These are phyloP conservation scores for Sminthurides aquaticus DNA, from an alignment of 2,888 invertebrate species.

Conservation along the genomic window DNA sequence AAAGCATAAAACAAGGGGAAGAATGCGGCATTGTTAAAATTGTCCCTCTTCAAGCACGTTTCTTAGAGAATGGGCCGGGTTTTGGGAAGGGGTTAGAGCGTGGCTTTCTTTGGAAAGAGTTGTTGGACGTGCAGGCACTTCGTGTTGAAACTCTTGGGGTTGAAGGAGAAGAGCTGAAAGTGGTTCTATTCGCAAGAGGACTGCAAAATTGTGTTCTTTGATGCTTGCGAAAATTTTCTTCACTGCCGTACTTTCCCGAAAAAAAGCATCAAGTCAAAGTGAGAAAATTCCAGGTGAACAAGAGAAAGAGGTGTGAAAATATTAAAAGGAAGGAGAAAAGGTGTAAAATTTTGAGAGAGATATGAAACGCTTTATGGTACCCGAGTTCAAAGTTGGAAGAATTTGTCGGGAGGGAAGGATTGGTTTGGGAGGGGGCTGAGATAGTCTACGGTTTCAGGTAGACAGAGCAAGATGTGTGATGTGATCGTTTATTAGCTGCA, in stretches of 20 bases:
- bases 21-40: background rate
- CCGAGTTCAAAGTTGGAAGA: background rate
- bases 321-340: background rate
- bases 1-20: background rate
- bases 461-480: background rate
- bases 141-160: background rate
- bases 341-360: background rate
- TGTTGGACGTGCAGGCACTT: background rate
- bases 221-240: background rate
- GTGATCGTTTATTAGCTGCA: background rate
- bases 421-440: too few species aligned
- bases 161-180: background rate
- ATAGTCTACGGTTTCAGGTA: too few species aligned
- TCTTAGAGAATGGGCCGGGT: background rate
- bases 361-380: background rate
- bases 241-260: background rate
- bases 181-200: background rate
- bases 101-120: background rate
- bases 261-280: background rate
- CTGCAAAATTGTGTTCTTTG: background rate
- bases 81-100: background rate
- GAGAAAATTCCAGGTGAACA: background rate
- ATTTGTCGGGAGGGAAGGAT: too few species aligned
- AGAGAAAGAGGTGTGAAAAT: background rate
- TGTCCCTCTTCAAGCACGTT: background rate